These are phyloP conservation scores for Propithecus deckenii DNA, from an alignment of 2,797 vertebrate species.

Conservation along the genomic window DNA sequence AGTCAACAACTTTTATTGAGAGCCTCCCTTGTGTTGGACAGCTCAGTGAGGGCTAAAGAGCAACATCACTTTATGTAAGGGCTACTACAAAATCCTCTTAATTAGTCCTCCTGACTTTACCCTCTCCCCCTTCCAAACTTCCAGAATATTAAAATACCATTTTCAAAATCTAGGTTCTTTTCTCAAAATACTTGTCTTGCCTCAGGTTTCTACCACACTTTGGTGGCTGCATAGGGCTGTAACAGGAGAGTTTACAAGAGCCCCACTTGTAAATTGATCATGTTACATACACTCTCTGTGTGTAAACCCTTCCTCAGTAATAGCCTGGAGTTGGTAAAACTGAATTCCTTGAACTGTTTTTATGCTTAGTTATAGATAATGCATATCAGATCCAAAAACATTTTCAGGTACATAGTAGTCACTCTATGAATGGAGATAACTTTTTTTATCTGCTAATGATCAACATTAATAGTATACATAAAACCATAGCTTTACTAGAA, in stretches of 20 bases:
- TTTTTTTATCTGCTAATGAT: neutral
- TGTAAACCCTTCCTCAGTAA: neutral
- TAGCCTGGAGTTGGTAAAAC: neutral
- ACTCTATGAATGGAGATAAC: neutral
- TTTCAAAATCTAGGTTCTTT: slow-evolving; percentile 11
- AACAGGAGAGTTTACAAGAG: neutral
- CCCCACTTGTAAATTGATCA: neutral
- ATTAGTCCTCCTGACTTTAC: neutral
- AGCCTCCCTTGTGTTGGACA: neutral
- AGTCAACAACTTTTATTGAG: slow-evolving; percentile 30
- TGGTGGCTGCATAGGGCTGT: neutral
- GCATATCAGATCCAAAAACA: neutral
- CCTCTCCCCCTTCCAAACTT: neutral
- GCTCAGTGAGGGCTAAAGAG: neutral
- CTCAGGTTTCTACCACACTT: neutral
- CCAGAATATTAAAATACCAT: neutral
- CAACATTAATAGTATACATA: neutral
- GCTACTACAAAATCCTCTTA: slow-evolving; percentile 9
- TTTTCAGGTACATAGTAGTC: neutral
- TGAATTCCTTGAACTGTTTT: neutral
- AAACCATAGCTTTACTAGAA: too few relatives aligned
- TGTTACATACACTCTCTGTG: neutral
- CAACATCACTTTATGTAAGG: neutral
- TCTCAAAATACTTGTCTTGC: neutral
- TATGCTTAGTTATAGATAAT: neutral